Base-by-base conservation (phyloP, 2,797 vertebrate species). In the Phoebastria nigripes region DNA sequence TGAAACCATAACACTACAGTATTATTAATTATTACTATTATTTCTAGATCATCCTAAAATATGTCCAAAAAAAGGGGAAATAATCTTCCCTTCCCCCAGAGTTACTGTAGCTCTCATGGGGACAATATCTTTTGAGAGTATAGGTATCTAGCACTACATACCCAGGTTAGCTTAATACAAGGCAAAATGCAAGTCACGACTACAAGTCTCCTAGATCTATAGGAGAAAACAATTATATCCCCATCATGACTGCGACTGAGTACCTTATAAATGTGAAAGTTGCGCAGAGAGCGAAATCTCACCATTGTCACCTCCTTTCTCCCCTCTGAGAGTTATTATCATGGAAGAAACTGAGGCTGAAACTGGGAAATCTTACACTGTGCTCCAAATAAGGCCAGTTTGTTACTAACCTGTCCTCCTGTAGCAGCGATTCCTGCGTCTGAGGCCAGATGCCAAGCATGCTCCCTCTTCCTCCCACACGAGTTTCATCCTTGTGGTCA, bases 371-470 rank as follows among this genome's bases (percentile, higher is more conserved):
- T 88, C 39, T 87, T 81, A 54, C 56, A 6, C 35, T 6, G 15
- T 66, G 35, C 47, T 95, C 90, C 65, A 71, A 82, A 82, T 62
- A 89, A 82, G 61, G 44, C 47, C 78, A 88, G 61, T 83, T 89
- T 88, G 46, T 83, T 95, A 94, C 90, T 93, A 91, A 96, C 94
- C 92, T 96, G 95, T 97, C 90, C 73, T 94, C 80, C 88, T 67
- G 79, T 15, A 37, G 78, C 84, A 95, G 74, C 8, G 0, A 81
- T 55, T 93, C 54, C 72, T 67, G 78, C 0, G 0, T 87, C 72
- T 74, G 58, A 83, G 92, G 87, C 46, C 82, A 86, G 90, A 65
- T 96, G 94, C 92, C 95, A 96, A 89, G 51, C 79, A 87, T 52
- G 78, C 12, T 96, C 56, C 79, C 70, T 92, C 51, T 94, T 89